Percentiles rank a stretch among this genome's conserved stretches.
These are phyloP conservation scores for Trachelipus rathkii DNA, from an alignment of 1,140 invertebrate species.

Conservation along the genomic window DNA sequence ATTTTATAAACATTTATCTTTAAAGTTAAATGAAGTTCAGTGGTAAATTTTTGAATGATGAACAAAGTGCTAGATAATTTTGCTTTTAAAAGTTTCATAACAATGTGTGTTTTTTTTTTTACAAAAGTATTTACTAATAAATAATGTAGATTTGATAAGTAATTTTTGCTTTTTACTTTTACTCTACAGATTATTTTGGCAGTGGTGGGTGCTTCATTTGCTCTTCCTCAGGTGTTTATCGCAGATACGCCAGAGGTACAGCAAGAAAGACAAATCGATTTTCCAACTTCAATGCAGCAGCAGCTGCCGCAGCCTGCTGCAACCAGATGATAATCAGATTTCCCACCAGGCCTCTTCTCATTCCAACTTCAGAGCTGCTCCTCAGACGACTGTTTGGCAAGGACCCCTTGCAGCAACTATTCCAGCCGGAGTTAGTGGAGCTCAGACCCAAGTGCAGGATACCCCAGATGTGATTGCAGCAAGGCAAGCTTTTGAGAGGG, in stretches of 20 bases:
- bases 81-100: not conserved
- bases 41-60: no score
- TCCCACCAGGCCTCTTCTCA: not conserved
- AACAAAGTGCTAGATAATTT: not conserved
- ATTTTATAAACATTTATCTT: no score
- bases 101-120: no score
- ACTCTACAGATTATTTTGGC: slow-evolving; percentile 23
- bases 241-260: slow-evolving; percentile 30
- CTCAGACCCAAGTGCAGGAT: slow-evolving; percentile 29
- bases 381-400: slow-evolving; percentile 24
- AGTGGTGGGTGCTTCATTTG: slow-evolving; percentile 18
- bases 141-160: not conserved
- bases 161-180: not conserved
- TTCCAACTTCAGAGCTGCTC: not conserved
- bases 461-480: slow-evolving; percentile 37
- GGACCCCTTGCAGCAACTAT: slow-evolving; percentile 40
- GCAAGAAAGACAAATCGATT: slow-evolving; percentile 22
- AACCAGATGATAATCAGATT: not conserved
- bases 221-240: slow-evolving; percentile 19
- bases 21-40: no score
- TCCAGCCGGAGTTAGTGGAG: slow-evolving; percentile 39
- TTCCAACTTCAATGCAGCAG: slow-evolving; percentile 22
- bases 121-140: no score
- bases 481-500: slow-evolving; percentile 30
- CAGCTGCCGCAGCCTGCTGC: slow-evolving; percentile 24